Conservation (phyloP, 2,113 vertebrate genomes). For the Pao palembangensis region DNA sequence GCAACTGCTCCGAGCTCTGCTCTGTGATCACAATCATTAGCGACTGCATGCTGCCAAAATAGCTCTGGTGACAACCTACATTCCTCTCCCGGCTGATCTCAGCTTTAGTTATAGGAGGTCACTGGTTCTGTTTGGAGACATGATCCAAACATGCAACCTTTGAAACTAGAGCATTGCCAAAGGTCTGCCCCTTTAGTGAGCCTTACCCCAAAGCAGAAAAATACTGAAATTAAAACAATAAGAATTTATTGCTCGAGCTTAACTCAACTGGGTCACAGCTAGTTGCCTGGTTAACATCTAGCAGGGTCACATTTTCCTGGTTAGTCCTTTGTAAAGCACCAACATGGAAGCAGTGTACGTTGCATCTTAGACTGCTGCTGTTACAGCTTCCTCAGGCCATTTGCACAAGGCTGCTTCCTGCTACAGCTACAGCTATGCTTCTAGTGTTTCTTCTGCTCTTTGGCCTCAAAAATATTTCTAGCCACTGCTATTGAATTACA, state of each 20-base stretch:
- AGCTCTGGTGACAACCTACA: slow-evolving; percentile 78
- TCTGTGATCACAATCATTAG: slow-evolving; percentile 78
- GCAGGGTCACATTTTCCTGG: slow-evolving; percentile 25
- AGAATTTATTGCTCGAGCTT: slow-evolving; percentile 37
- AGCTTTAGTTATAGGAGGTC: slow-evolving; percentile 68
- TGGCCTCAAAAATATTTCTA: slow-evolving; percentile 92
- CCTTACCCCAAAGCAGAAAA: slow-evolving; percentile 65
- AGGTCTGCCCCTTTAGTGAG: slow-evolving; percentile 69
- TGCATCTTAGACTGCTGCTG: slow-evolving; percentile 64
- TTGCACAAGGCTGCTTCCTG: slow-evolving; percentile 63
- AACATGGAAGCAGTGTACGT: slow-evolving; percentile 56
- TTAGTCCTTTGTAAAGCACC: slow-evolving; percentile 28
- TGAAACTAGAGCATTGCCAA: slow-evolving; percentile 67
- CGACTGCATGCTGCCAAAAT: slow-evolving; percentile 75
- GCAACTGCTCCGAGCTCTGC: slow-evolving; percentile 76
- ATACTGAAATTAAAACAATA: slow-evolving; percentile 61
- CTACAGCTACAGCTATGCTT: slow-evolving; percentile 67
- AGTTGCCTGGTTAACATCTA: slow-evolving; percentile 46
- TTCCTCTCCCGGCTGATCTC: slow-evolving; percentile 71
- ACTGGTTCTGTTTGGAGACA: slow-evolving; percentile 66
- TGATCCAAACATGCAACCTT: slow-evolving; percentile 70
- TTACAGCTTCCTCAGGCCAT: slow-evolving; percentile 64
- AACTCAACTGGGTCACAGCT: slow-evolving; percentile 22
- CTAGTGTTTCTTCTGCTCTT: slow-evolving; percentile 79
- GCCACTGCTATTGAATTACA: slow-evolving; percentile 91